A percentile compares a stretch with the other conserved stretches of the same genome.
Conservation (phyloP, 2,888 invertebrate genomes). For the Gandaritis pyraliata region DNA sequence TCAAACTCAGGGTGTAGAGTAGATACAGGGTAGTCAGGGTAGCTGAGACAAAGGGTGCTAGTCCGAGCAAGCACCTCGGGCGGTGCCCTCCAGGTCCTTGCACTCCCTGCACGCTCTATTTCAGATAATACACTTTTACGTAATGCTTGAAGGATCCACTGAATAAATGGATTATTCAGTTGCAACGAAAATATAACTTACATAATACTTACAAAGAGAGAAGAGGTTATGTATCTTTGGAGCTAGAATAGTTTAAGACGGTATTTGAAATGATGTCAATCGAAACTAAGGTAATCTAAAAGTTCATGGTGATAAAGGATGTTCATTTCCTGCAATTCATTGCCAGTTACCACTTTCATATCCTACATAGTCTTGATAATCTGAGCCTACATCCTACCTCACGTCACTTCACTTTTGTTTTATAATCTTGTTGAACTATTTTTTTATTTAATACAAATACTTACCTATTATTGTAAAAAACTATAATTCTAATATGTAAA, state of each 20-base stretch:
- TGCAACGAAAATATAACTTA: constrained; percentile 20
- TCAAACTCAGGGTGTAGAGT: constrained; percentile 45
- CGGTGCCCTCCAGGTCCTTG: constrained; percentile 68
- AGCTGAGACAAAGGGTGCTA: constrained; percentile 67
- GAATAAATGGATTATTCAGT: constrained; percentile 48
- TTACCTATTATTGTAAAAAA: too few species aligned
- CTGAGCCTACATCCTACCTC: too few species aligned
- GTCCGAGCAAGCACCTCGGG: constrained; percentile 65
- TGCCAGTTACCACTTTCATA: too few species aligned
- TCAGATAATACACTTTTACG: constrained; percentile 68
- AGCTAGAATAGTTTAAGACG: not conserved
- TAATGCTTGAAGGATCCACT: constrained; percentile 63
- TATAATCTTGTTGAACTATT: too few species aligned
- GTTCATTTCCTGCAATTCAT: too few species aligned
- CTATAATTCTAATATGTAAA: too few species aligned
- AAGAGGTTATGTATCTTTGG: constrained; percentile 17
- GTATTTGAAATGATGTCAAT: too few species aligned
- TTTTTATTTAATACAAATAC: too few species aligned
- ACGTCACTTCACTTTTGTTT: too few species aligned
- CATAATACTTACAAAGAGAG: constrained; percentile 5
- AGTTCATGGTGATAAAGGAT: too few species aligned
- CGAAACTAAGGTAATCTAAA: too few species aligned
- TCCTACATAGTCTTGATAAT: too few species aligned
- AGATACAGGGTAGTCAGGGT: constrained; percentile 40
- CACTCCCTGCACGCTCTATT: constrained; percentile 60